Evolutionary conservation across 2,797 vertebrate species (phyloP), one percentile per base, ranked within the genome.

Genomic region (Poeciliopsis gracilis): DNA sequence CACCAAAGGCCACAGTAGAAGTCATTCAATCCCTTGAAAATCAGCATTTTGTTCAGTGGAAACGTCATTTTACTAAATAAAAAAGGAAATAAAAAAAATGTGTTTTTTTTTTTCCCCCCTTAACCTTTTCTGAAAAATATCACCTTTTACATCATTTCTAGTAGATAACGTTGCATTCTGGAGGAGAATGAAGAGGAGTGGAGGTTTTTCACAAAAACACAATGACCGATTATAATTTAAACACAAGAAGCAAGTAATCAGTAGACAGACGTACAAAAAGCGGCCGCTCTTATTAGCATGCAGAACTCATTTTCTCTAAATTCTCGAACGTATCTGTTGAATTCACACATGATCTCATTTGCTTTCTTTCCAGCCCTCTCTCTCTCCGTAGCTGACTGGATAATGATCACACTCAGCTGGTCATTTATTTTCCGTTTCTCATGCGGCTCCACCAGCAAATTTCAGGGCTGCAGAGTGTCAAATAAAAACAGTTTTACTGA

Each of bases 301-400:
- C 18, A 43, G 11, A 38, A 25, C 66, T 69, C 36, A 43, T 69
- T 25, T 69, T 43, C 66, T 69, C 36, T 23, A 25, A 41, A 69
- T 69, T 13, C 38, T 69, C 38, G 1, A 69, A 43, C 38, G 2
- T 43, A 69, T 43, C 66, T 69, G 23, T 33, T 43, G 66, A 6
- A 69, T 69, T 69, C 66, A 69, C 66, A 69, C 66, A 47, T 33
- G 46, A 47, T 72, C 70, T 72, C 45, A 72, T 72, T 72, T 30
- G 46, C 28, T 49, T 49, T 33, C 28, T 72, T 49, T 72, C 15
- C 20, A 23, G 47, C 33, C 30, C 28, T 53, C 2, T n/a, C 20
- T 72, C 28, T 51, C 33, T 20, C 15, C 0, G 2, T 36, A 51
- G 46, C 46, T 36, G 20, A 6, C 28, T 51, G 46, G 47, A 51